phyloP scores from a whole-genome alignment of 2,113 vertebrate genomes.

The Osmerus eperlanus region DNA sequence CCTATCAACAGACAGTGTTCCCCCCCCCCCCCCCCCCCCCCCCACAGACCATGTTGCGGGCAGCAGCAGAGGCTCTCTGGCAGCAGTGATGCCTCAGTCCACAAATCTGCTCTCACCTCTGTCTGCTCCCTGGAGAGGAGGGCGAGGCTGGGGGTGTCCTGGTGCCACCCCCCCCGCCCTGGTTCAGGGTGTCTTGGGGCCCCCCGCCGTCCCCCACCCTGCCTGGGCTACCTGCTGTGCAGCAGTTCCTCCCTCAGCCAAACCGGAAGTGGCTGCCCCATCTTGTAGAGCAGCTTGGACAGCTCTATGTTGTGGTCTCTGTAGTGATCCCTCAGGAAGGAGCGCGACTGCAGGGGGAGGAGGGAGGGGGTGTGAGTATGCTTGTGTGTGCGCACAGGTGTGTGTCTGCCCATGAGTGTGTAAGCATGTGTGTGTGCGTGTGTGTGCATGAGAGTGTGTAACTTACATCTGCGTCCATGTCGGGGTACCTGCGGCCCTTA shows the following conservation, averaged over 20 bases:
- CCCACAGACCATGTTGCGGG: too few species aligned
- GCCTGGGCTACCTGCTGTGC: slow-evolving; percentile 80
- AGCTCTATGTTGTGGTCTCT: slow-evolving; percentile 87
- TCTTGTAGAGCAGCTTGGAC: slow-evolving; percentile 88
- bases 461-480: slow-evolving; percentile 87
- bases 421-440: too few species aligned
- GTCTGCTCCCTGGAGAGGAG: too few species aligned
- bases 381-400: not conserved
- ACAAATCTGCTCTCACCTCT: too few species aligned
- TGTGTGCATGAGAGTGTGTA: too few species aligned
- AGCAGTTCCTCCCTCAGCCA: slow-evolving; percentile 88
- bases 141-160: too few species aligned
- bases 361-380: slow-evolving; percentile 3
- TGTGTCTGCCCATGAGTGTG: too few species aligned
- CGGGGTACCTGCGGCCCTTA: slow-evolving; percentile 86
- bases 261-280: slow-evolving; percentile 83
- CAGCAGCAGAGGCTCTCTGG: too few species aligned
- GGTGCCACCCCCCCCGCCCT: too few species aligned
- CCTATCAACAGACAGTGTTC: too few species aligned
- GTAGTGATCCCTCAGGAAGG: slow-evolving; percentile 84
- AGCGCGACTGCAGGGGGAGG: slow-evolving; percentile 69
- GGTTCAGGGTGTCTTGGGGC: not conserved
- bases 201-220: not conserved
- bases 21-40: too few species aligned
- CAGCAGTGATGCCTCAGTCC: too few species aligned